phyloP scores from a whole-genome alignment of 2,888 invertebrate species.

The Atherix ibis region DNA sequence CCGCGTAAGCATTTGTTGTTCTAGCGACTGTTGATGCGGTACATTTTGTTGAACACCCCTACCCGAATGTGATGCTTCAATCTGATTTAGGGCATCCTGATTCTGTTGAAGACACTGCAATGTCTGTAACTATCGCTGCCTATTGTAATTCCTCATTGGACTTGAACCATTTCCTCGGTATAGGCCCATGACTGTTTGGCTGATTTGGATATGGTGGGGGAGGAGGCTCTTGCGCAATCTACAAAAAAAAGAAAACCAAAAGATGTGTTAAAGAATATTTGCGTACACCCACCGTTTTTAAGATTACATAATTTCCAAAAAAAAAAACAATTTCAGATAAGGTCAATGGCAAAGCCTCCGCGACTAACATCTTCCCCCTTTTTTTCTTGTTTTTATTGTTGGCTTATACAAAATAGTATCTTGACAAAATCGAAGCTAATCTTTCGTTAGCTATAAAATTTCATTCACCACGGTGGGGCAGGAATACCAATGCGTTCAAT shows the following conservation, averaged over 20 bases:
- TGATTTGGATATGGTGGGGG: conserved; percentile 65
- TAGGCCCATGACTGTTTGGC: conserved; percentile 23
- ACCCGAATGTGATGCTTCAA: conserved; percentile 14
- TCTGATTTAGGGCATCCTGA: conserved; percentile 54
- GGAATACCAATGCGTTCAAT: not conserved
- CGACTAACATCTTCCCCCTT: no score
- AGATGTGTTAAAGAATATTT: no score
- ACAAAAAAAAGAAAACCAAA: no score
- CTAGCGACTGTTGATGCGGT: not conserved
- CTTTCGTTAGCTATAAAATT: no score
- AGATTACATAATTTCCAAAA: no score
- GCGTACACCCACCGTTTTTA: no score
- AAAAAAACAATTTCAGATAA: no score
- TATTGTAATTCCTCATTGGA: conserved; percentile 26
- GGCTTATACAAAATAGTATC: no score
- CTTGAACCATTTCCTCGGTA: conserved; percentile 42
- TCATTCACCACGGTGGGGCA: not conserved
- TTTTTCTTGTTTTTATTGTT: no score
- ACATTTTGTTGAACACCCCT: not conserved
- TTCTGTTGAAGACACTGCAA: conserved; percentile 74
- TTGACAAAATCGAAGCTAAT: no score
- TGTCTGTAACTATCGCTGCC: conserved; percentile 53
- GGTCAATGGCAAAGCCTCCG: no score
- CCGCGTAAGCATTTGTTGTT: not conserved
- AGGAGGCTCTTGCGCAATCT: conserved; percentile 43